Percentiles rank a stretch among this genome's conserved stretches.
Conservation (phyloP, 1,140 invertebrate genomes). For the Dinoponera quadriceps region DNA sequence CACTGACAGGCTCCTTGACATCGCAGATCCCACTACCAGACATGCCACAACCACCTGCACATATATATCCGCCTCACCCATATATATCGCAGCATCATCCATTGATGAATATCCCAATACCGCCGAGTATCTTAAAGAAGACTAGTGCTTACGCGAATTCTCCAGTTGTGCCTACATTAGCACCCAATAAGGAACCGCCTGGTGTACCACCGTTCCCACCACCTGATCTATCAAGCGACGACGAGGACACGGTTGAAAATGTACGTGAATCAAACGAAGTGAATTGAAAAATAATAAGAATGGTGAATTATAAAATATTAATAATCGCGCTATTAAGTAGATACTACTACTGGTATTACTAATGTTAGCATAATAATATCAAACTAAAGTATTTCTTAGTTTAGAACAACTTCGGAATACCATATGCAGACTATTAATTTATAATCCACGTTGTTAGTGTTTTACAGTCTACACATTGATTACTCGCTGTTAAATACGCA, state of each 20-base stretch:
- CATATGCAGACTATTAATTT: too few relatives aligned
- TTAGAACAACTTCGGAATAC: too few relatives aligned
- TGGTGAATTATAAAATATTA: not conserved
- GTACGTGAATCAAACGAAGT: slow-evolving; percentile 62
- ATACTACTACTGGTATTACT: too few relatives aligned
- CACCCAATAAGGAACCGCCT: slow-evolving; percentile 89
- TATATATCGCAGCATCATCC: slow-evolving; percentile 83
- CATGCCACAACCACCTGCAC: slow-evolving; percentile 87
- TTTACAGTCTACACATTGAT: slow-evolving; percentile 1
- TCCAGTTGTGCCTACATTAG: slow-evolving; percentile 78
- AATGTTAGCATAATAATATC: too few relatives aligned
- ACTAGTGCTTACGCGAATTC: slow-evolving; percentile 87
- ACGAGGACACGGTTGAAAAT: slow-evolving; percentile 86
- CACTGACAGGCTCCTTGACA: slow-evolving; percentile 86
- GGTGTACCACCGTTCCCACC: slow-evolving; percentile 95
- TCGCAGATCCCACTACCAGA: slow-evolving; percentile 93
- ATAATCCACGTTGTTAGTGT: not conserved
- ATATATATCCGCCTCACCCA: slow-evolving; percentile 84
- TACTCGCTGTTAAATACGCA: not conserved
- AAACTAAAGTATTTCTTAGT: too few relatives aligned
- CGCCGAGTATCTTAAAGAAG: slow-evolving; percentile 91
- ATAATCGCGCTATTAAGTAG: not conserved
- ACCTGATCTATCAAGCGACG: slow-evolving; percentile 89
- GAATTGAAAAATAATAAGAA: not conserved
- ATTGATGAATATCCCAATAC: slow-evolving; percentile 84